These are phyloP conservation scores for Tachuris rubrigastra DNA, from an alignment of 2,113 vertebrate genomes.

Conservation along the genomic window DNA sequence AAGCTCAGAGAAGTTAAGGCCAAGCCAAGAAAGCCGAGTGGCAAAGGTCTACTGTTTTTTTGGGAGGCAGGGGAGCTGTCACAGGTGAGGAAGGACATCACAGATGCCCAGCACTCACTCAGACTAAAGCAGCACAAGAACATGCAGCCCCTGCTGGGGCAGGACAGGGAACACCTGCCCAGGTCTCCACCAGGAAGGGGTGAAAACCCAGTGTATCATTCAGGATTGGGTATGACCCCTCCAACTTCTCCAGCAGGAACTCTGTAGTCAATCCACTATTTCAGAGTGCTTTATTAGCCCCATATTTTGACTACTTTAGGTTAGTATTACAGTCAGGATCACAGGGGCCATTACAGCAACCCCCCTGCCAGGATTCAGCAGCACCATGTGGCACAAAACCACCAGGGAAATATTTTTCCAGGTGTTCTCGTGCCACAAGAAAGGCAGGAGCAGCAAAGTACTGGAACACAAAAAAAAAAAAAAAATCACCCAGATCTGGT, in stretches of 20 bases:
- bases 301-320: background rate
- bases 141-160: fast-evolving
- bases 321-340: background rate
- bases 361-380: background rate
- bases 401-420: background rate
- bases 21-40: background rate
- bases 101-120: background rate
- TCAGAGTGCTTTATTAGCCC: background rate
- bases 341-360: background rate
- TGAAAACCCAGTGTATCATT: background rate
- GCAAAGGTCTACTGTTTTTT: background rate
- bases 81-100: background rate
- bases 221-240: background rate
- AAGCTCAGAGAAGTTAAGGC: background rate
- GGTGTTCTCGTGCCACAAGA: background rate
- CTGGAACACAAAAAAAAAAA: background rate
- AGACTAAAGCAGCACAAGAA: background rate
- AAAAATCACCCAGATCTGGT: background rate
- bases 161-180: background rate
- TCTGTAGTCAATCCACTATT: background rate
- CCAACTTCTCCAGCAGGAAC: background rate
- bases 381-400: background rate
- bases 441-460: background rate
- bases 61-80: background rate
- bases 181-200: background rate